Evolutionary conservation across 2,113 vertebrate genomes (phyloP).

Genomic region (Rhinichthys klamathensis): DNA sequence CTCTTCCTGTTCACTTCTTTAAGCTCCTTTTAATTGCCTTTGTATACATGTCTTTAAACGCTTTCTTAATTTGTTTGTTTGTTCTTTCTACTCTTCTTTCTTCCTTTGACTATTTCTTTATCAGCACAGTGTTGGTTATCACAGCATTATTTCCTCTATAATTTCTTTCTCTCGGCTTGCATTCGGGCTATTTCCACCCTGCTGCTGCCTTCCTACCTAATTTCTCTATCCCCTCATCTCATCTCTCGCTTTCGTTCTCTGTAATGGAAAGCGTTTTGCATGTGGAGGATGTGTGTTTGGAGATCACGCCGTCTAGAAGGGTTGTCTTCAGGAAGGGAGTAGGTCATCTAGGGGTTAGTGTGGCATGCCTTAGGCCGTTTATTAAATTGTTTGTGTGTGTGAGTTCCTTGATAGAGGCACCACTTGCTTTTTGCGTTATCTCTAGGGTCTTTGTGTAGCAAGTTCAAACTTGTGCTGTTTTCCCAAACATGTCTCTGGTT

Average conservation of each 20-base stretch:
- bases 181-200: not conserved
- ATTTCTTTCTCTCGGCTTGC: not conserved
- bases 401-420: not conserved
- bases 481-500: not conserved
- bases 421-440: not conserved
- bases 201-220: not conserved
- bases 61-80: not conserved
- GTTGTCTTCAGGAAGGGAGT: constrained; percentile 46
- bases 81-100: not conserved
- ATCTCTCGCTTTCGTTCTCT: constrained; percentile 47
- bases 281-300: constrained; percentile 55
- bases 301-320: constrained; percentile 39
- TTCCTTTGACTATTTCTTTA: constrained; percentile 1
- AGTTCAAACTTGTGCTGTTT: constrained; percentile 12
- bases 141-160: constrained; percentile 7
- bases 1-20: not conserved
- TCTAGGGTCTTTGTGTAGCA: not conserved
- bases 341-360: constrained; percentile 43
- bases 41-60: not conserved
- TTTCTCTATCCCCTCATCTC: constrained; percentile 28
- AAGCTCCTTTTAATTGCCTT: not conserved
- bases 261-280: constrained; percentile 51
- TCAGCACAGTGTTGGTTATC: constrained; percentile 2
- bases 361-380: constrained; percentile 44
- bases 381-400: constrained; percentile 35